Evolutionary conservation across 2,113 vertebrate genomes (phyloP), one percentile per base, ranked within the genome.

Genomic region (Danionella cerebrum): DNA sequence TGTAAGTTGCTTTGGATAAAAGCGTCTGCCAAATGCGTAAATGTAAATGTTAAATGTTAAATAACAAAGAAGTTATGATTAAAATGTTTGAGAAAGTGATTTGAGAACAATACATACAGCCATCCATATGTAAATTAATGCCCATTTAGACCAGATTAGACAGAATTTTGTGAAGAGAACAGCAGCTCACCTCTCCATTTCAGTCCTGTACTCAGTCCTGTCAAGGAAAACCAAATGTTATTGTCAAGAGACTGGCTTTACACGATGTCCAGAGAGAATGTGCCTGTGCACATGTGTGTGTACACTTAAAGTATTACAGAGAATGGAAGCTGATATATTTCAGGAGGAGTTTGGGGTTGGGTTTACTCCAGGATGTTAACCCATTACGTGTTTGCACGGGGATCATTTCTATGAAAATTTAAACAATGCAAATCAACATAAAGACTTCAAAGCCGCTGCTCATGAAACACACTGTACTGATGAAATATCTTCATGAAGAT

Each of bases 311-410:
- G n/a, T n/a, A n/a, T n/a, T n/a, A n/a, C n/a, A n/a, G n/a, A n/a
- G 0, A 8, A 29, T 24, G 16, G 11, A 21, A 18, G 24, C 8
- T 31, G 31, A 35, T 45, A 9, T 63, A 2, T 16, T 27, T 63
- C 59, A 14, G 57, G 57, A 12, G 57, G 24, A 31, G 57, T 44
- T 45, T 1, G 45, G 44, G 60, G 60, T 12, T 47, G 60, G 44
- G 60, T 35, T 35, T 16, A 16, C 57, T 60, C 14, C 11, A 1
- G 25, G 24, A 60, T 39, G 16, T 45, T 31, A 60, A 60, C 24
- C 39, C 57, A 45, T 48, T 64, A 36, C n/a, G 19, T 9, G 35
- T n/a, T 10, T 33, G 13, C 41, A 21, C n/a, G 21, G 14, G 6
- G 13, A 19, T 19, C 6, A 63, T 63, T 42, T 48, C n/a, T 1